Base-by-base conservation (phyloP, 2,113 vertebrate genomes). In the Sigmodon hispidus region DNA sequence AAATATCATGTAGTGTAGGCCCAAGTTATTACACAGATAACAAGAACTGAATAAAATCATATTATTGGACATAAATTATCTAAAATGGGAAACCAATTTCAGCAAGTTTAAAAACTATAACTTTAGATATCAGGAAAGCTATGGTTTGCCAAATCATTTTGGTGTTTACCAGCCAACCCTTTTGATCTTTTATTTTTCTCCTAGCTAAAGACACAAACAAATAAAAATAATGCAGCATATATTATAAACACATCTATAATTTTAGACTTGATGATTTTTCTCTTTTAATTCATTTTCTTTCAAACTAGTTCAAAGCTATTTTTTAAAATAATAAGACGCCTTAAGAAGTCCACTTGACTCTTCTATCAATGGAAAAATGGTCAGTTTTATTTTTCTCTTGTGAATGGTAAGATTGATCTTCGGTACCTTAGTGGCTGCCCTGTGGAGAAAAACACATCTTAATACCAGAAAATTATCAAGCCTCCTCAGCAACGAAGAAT, bases 371-470 rank as follows among this genome's bases (percentile, higher is more conserved):
- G 65, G 48, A 22, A 80, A 90, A 94, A 94, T 76, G 57, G 76
- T 31, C 43, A 22, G 43, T 73, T 97, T 96, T 84, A 43, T 84
- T 50, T 84, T 77, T 73, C 36, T 73, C 43, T 48, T 72, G 59
- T 87, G 84, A 93, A 34, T 81, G 26, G n/a, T 40, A 72, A 76
- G 52, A 93, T 89, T 52, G 40, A 17, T 90, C 70, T 87, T 90
- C 83, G 83, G 52, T 70, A 48, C 1, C 24, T 48, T 75, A 4
- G 16, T 77, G 65, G 80, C 48, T 95, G 26, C 61, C 77, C 87
- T 93, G 52, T 87, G 55, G 61, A 95, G 36, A 91, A 76, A 40
- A 94, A 89, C 73, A 95, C 59, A 84, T 89, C 93, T 79, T 83
- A 12, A 61, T 29, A 61, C 55, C 70, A 55, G 80, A 79, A 75